Base-by-base conservation (phyloP, 2,888 invertebrate species). In the Anagyrus pseudococci region DNA sequence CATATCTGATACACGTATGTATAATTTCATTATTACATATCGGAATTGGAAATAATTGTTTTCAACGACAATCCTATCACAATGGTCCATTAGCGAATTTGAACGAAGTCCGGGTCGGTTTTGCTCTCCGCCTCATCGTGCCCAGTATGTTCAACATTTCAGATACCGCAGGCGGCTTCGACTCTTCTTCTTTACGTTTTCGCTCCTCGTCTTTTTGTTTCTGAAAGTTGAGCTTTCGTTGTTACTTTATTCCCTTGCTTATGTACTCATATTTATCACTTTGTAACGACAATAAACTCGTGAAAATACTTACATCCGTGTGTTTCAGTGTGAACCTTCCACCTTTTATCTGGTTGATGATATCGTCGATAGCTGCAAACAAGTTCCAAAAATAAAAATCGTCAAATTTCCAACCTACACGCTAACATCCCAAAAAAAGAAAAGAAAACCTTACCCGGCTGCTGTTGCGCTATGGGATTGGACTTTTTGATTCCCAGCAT, bases 271-370 rank as follows among this genome's bases (percentile, higher is more conserved):
- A n/a, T n/a, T n/a, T n/a, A n/a, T n/a, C n/a, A n/a, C n/a, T n/a
- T n/a, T n/a, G n/a, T n/a, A n/a, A n/a, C n/a, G n/a, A n/a, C n/a
- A n/a, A n/a, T n/a, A n/a, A n/a, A n/a, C n/a, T n/a, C n/a, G n/a
- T n/a, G n/a, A n/a, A 40, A 25, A 20, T 61, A 72, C 78, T 80
- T 73, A 83, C 88, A 52, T 89, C 88, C 0, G 87, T 86, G 2
- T 88, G 85, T 73, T 87, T 87, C 23, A 91, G 81, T 0, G 89
- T 89, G 79, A 90, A 90, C 71, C 88, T 86, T 37, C 90, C 90
- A 19, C 89, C 88, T 78, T 90, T 91, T 53, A 91, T 90, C 75
- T 90, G 89, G 76, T 89, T 90, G 15, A 91, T 90, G 68, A 91
- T 89, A 19, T 90, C 89, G 74, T 90, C 89, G 69, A 90, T 90